Percentiles rank a stretch among this genome's conserved stretches.
phyloP scores from a whole-genome alignment of 2,888 invertebrate genomes.

The Hyppa rectilinea region DNA sequence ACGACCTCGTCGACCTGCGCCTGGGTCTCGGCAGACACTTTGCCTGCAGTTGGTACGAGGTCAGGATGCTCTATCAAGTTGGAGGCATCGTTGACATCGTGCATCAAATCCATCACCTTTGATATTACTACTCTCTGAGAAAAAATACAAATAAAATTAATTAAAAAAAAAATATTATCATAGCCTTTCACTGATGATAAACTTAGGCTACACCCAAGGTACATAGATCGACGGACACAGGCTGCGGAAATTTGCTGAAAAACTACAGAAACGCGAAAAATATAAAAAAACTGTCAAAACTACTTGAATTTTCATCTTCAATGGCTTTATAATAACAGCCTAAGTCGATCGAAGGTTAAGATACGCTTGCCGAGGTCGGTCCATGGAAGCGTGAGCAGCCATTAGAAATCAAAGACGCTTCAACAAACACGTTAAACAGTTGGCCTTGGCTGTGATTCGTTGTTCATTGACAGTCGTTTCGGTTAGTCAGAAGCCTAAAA shows the following conservation, averaged over 20 bases:
- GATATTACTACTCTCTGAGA: slow-evolving; percentile 67
- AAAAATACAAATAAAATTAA: background rate
- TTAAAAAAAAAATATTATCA: background rate
- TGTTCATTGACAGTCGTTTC: too few relatives aligned
- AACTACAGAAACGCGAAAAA: background rate
- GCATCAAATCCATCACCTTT: slow-evolving; percentile 64
- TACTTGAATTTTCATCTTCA: too few relatives aligned
- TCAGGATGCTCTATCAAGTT: slow-evolving; percentile 64
- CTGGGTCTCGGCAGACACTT: slow-evolving; percentile 62
- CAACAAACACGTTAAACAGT: too few relatives aligned
- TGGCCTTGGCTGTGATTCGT: too few relatives aligned
- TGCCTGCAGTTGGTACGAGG: slow-evolving; percentile 63
- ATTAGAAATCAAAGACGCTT: too few relatives aligned
- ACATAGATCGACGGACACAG: background rate
- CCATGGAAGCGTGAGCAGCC: too few relatives aligned
- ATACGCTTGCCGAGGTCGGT: too few relatives aligned
- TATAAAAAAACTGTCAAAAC: background rate
- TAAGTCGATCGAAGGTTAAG: too few relatives aligned
- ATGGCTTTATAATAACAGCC: too few relatives aligned
- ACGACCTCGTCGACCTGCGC: slow-evolving; percentile 71
- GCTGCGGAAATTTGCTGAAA: background rate
- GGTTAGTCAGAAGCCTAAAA: too few relatives aligned
- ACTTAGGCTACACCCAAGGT: background rate
- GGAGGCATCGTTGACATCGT: slow-evolving; percentile 60
- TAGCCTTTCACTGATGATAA: background rate